Percentiles rank a stretch among this genome's conserved stretches.
These are phyloP conservation scores for Acanthurus leucopareius DNA, from an alignment of 2,797 vertebrate genomes.

Conservation along the genomic window DNA sequence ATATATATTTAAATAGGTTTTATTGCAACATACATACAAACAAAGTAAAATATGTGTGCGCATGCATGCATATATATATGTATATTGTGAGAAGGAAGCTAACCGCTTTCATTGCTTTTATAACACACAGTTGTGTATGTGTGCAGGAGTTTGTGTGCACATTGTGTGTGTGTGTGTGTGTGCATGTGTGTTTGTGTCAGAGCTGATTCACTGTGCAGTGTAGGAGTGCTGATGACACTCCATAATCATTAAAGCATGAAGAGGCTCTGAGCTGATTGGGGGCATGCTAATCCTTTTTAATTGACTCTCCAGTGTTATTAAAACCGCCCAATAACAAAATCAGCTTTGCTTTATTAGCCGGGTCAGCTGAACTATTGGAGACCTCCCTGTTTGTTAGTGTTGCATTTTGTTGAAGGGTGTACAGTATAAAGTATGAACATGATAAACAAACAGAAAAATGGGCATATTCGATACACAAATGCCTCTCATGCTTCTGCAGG, in stretches of 20 bases:
- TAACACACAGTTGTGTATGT: background rate
- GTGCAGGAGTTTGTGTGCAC: background rate
- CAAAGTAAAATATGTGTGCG: background rate
- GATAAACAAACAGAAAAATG: background rate
- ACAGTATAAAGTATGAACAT: background rate
- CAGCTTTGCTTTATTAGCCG: conserved; percentile 76
- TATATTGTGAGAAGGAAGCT: conserved; percentile 1
- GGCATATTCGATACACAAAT: background rate
- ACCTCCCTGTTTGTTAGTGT: conserved; percentile 48
- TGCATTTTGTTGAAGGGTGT: conserved; percentile 46
- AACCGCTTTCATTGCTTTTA: conserved; percentile 1
- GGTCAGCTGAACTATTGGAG: conserved; percentile 66
- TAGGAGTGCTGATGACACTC: conserved; percentile 80
- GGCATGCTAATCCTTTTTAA: conserved; percentile 82
- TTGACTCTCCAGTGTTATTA: conserved; percentile 82
- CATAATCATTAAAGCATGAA: conserved; percentile 80
- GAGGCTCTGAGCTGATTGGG: conserved; percentile 78
- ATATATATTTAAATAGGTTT: background rate
- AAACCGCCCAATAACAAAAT: conserved; percentile 78
- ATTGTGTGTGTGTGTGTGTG: background rate
- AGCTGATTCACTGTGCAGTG: conserved; percentile 64
- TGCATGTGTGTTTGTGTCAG: conserved; percentile 45
- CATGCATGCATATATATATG: background rate
- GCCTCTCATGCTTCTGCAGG: background rate
- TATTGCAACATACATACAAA: background rate